Percentiles rank a stretch among this genome's conserved stretches.
phyloP scores from a whole-genome alignment of 2,888 invertebrate species.

The Caenorhabditis angaria region DNA sequence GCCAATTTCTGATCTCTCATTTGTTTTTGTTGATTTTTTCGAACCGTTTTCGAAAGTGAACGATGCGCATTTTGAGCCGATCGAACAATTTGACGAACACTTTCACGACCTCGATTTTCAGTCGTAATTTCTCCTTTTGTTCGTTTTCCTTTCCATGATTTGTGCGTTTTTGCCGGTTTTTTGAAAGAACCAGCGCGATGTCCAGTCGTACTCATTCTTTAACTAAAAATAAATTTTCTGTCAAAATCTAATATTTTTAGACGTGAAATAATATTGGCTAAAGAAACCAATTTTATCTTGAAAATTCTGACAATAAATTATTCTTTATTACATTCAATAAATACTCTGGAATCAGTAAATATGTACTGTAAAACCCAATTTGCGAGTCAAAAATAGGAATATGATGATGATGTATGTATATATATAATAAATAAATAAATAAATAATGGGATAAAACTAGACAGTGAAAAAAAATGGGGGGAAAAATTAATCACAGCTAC shows the following conservation, averaged over 20 bases:
- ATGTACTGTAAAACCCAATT: constrained; percentile 31
- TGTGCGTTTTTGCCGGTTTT: constrained; percentile 91
- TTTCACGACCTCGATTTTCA: constrained; percentile 50
- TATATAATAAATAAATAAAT: constrained; percentile 20
- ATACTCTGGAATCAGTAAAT: constrained; percentile 12
- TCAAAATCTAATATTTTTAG: not conserved
- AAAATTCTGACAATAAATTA: not conserved
- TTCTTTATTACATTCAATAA: not conserved
- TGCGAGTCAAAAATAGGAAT: constrained; percentile 15
- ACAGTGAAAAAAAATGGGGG: not conserved
- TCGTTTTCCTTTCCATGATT: constrained; percentile 85
- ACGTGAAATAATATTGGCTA: not conserved
- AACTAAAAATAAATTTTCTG: not conserved
- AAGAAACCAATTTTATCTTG: not conserved
- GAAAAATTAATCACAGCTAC: constrained; percentile 30
- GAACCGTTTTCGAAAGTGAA: constrained; percentile 48
- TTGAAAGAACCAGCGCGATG: constrained; percentile 89
- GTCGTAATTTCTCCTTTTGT: constrained; percentile 82
- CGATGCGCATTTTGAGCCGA: constrained; percentile 34
- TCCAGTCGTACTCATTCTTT: constrained; percentile 44
- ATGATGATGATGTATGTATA: constrained; percentile 7
- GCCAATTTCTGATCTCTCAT: constrained; percentile 42
- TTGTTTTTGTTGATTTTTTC: constrained; percentile 51
- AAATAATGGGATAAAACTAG: constrained; percentile 24
- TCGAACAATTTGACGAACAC: constrained; percentile 33